Evolutionary conservation across 1,140 invertebrate genomes (phyloP), one percentile per base, ranked within the genome.

Genomic region (Platyscapa corneri): DNA sequence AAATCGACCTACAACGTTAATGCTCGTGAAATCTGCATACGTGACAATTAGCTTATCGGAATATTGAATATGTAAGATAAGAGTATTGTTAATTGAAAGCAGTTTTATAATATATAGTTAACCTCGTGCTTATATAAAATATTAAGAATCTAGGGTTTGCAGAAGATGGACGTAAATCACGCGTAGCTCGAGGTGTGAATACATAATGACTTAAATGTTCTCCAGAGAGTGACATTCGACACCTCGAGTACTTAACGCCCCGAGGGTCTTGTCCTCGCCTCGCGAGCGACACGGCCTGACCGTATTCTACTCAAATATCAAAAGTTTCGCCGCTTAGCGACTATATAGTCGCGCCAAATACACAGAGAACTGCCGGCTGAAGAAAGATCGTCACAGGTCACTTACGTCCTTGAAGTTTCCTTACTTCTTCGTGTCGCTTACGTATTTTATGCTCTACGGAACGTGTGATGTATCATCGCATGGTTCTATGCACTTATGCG

Each of bases 221-320:
- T 87, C 88, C 67, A 83, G 83, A 87, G 86, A 82, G 84, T 84
- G 89, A 89, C 82, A 89, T 88, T 89, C 85, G 90, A 90, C 82
- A 87, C 90, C 87, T 80, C 46, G 70, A 81, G 82, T 70, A 70
- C 77, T 88, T 86, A 75, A 86, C 86, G 65, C 70, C 83, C 77
- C 84, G 65, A 77, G 87, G 87, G 81, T 88, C 84, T 81, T 84
- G 87, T 88, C 87, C 82, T 60, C 60, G 56, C 32, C 56, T 32
- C 56, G 83, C 42, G n/a, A 81, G 27, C 60, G 56, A n/a, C 67
- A 70, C 32, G 37, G 39, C 72, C 74, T 85, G 49, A 42, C 67
- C 67, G 56, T 70, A 87, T 37, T 90, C 81, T n/a, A 5, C 76
- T 85, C 83, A 83, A 86, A 88, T 90, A 88, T 89, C 90, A 90